These are phyloP conservation scores for Lasioglossum pauxillum DNA, from an alignment of 2,888 invertebrate species.

Conservation along the genomic window DNA sequence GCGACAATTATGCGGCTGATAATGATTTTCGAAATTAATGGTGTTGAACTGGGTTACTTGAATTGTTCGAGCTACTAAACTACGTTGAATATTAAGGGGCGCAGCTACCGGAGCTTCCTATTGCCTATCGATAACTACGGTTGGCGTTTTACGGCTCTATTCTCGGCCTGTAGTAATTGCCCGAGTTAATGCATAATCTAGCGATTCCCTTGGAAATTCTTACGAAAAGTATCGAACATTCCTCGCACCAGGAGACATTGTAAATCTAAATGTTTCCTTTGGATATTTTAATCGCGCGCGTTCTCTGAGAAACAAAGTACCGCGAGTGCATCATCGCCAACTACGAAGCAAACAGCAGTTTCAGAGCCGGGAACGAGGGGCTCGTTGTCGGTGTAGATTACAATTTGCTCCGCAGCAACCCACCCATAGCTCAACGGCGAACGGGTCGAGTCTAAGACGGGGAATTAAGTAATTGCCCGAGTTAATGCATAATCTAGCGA, in stretches of 20 bases:
- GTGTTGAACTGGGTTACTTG: constrained; percentile 40
- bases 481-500: too few species aligned
- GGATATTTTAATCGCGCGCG: background rate
- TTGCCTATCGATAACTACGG: constrained; percentile 5
- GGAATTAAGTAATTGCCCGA: constrained; percentile 8
- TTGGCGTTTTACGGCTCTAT: constrained; percentile 4
- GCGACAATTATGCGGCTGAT: constrained; percentile 34
- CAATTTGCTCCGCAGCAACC: constrained; percentile 3
- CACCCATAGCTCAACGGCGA: background rate
- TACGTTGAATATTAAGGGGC: constrained; percentile 9
- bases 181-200: background rate
- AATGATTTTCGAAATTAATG: constrained; percentile 41
- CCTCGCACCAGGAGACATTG: background rate
- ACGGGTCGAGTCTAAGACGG: background rate
- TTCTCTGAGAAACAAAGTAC: background rate
- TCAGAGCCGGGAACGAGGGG: background rate
- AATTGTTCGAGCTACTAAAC: constrained; percentile 13
- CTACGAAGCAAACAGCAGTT: background rate
- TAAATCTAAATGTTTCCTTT: background rate
- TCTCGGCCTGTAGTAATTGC: background rate
- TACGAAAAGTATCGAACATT: too few species aligned
- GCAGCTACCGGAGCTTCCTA: constrained; percentile 9
- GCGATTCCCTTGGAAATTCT: background rate
- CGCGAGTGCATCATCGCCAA: background rate
- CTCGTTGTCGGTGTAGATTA: constrained; percentile 7